phyloP scores from a whole-genome alignment of 2,113 vertebrate species.

The Nipponia nippon region DNA sequence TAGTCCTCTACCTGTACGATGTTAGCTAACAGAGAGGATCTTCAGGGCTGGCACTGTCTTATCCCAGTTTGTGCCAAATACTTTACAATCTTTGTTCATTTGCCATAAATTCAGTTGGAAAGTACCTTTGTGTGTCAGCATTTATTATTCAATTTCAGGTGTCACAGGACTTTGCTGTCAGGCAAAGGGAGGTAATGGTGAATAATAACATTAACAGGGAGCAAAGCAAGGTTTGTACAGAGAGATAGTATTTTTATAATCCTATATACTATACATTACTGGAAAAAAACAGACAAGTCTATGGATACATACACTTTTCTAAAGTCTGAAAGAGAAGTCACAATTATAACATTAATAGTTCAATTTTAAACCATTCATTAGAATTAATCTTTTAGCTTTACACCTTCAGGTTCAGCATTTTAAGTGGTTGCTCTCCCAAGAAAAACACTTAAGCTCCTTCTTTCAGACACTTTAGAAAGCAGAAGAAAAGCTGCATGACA shows the following conservation, averaged over 20 bases:
- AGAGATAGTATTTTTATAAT: not conserved
- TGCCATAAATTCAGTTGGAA: not conserved
- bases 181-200: not conserved
- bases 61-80: not conserved
- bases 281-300: not conserved
- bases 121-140: not conserved
- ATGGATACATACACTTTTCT: not conserved
- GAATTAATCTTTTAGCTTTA: not conserved
- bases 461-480: not conserved
- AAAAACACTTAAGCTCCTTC: not conserved
- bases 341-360: not conserved
- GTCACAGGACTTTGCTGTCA: not conserved
- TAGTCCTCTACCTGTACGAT: not conserved
- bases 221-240: not conserved
- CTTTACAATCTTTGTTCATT: not conserved
- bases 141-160: not conserved
- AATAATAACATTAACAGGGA: not conserved
- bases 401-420: not conserved
- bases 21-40: not conserved
- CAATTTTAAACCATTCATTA: not conserved
- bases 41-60: not conserved
- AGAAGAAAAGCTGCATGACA: not conserved
- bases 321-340: not conserved
- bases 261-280: not conserved
- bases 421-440: not conserved